Evolutionary conservation across 2,888 invertebrate species (phyloP).

Genomic region (Mycalesis mineus): DNA sequence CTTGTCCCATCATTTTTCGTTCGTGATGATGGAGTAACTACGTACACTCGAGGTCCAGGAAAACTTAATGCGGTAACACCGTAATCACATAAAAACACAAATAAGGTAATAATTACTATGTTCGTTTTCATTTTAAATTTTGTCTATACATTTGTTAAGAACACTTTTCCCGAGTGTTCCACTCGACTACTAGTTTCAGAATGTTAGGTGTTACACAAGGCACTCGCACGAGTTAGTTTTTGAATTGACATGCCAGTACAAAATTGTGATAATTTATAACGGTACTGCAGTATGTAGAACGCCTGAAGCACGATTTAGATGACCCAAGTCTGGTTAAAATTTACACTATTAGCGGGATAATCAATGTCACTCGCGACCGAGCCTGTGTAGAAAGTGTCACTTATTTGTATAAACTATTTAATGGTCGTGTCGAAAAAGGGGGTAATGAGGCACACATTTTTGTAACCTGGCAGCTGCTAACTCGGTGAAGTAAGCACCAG

Average conservation of each 20-base stretch:
- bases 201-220: constrained; percentile 43
- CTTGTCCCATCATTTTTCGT: constrained; percentile 47
- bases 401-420: constrained; percentile 62
- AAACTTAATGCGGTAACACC: constrained; percentile 44
- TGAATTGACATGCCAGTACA: constrained; percentile 44
- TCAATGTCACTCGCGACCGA: constrained; percentile 50
- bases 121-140: constrained; percentile 46
- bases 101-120: constrained; percentile 39
- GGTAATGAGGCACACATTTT: background rate
- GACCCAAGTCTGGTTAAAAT: constrained; percentile 57
- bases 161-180: constrained; percentile 41
- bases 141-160: constrained; percentile 43
- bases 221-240: constrained; percentile 40
- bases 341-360: constrained; percentile 66
- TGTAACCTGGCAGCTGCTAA: no score
- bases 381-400: constrained; percentile 66
- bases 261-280: constrained; percentile 73
- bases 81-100: constrained; percentile 43
- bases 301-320: constrained; percentile 56
- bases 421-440: constrained; percentile 6
- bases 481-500: no score
- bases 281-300: constrained; percentile 68
- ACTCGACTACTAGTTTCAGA: constrained; percentile 51
- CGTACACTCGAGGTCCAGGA: constrained; percentile 63
- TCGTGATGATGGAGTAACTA: constrained; percentile 63